Evolutionary conservation across 2,888 invertebrate genomes (phyloP).

Genomic region (Agrilus mali): DNA sequence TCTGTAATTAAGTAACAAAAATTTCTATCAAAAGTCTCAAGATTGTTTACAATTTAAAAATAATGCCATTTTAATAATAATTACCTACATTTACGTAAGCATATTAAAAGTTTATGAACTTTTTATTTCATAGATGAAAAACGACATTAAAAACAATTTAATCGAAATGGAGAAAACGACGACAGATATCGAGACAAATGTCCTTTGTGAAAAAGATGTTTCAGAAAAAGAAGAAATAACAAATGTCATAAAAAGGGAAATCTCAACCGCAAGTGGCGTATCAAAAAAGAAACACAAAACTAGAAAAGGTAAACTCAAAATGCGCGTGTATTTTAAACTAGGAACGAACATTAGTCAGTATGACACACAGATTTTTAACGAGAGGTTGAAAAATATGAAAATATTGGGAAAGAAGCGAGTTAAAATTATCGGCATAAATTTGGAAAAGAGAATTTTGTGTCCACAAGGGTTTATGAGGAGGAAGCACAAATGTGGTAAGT

Average conservation of each 20-base stretch:
- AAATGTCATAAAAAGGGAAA: conserved; percentile 24
- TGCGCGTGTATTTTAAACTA: conserved; percentile 22
- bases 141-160: conserved; percentile 22
- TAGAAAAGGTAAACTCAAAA: conserved; percentile 13
- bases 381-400: conserved; percentile 9
- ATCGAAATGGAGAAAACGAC: conserved; percentile 16
- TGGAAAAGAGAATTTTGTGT: conserved; percentile 29
- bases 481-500: conserved; percentile 43
- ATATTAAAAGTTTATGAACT: background rate
- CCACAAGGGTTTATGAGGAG: conserved; percentile 40
- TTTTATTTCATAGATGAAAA: conserved; percentile 20
- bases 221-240: conserved; percentile 19
- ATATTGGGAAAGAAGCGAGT: conserved; percentile 10
- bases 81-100: too few relatives aligned
- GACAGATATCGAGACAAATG: conserved; percentile 11
- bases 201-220: conserved; percentile 15
- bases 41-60: too few relatives aligned
- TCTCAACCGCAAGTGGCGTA: conserved; percentile 10
- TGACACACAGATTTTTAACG: conserved; percentile 6
- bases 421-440: conserved; percentile 5
- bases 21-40: too few relatives aligned
- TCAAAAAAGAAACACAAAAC: conserved; percentile 11
- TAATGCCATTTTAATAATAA: too few relatives aligned
- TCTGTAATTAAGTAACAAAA: too few relatives aligned
- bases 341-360: conserved; percentile 18